Percentiles rank a stretch among this genome's conserved stretches.
phyloP scores from a whole-genome alignment of 2,113 vertebrate species.

The Menura novaehollandiae region DNA sequence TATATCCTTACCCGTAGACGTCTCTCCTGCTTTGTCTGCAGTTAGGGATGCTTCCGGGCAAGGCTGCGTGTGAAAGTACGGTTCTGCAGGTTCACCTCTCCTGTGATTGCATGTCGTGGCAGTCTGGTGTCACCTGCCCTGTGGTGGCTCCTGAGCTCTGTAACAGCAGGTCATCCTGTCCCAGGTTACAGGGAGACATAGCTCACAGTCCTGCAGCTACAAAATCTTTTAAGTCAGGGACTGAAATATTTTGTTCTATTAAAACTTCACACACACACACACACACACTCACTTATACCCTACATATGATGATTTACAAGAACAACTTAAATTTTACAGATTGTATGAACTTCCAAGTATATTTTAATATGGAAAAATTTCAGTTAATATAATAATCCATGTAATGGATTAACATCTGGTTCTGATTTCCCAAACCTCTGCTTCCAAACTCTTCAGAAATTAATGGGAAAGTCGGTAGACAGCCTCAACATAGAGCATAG shows the following conservation, averaged over 20 bases:
- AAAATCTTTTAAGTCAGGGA: not conserved
- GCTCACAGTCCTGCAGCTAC: not conserved
- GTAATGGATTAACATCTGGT: not conserved
- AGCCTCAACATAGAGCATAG: not conserved
- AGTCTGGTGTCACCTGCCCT: not conserved
- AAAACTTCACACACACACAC: not conserved
- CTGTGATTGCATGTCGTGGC: not conserved
- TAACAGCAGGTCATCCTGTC: not conserved
- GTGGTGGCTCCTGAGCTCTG: not conserved
- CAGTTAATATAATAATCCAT: not conserved
- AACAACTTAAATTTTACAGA: not conserved
- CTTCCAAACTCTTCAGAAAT: not conserved
- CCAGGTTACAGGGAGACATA: not conserved
- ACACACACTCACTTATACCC: not conserved
- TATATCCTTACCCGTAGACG: fast-evolving
- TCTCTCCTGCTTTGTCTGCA: not conserved
- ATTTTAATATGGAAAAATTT: slow-evolving; percentile 7
- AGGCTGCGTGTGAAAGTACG: not conserved
- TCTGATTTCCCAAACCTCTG: not conserved
- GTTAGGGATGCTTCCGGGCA: not conserved
- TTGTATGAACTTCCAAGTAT: not conserved
- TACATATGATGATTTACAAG: not conserved
- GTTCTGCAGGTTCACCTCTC: not conserved
- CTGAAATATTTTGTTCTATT: not conserved
- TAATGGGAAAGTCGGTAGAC: not conserved